Percentiles rank a stretch among this genome's conserved stretches.
Conservation (phyloP, 2,797 vertebrate species). For the Rhyacichthys aspro region DNA sequence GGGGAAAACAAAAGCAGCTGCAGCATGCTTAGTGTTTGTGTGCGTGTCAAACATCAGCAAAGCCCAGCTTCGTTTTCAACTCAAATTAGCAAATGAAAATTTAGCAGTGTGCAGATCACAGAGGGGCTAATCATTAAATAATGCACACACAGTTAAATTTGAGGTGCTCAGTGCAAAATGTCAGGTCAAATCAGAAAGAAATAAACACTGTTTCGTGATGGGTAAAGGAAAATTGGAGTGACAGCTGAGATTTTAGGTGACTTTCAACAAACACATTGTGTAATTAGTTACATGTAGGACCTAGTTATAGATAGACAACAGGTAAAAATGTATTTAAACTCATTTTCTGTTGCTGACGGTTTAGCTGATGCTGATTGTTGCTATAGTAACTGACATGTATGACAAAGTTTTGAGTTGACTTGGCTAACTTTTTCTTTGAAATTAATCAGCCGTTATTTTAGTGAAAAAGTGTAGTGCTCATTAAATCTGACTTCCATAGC, state of each 20-base stretch:
- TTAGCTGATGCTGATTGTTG: too few relatives aligned
- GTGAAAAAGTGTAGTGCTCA: too few relatives aligned
- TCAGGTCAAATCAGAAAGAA: background rate
- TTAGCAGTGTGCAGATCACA: background rate
- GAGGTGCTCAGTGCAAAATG: background rate
- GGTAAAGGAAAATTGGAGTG: background rate
- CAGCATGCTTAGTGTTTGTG: slow-evolving; percentile 10
- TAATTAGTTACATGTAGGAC: too few relatives aligned
- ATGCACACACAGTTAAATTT: background rate
- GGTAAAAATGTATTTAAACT: too few relatives aligned
- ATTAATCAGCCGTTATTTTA: too few relatives aligned
- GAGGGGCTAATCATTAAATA: background rate
- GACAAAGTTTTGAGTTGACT: too few relatives aligned
- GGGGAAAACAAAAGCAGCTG: slow-evolving; percentile 23
- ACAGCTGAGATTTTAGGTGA: background rate
- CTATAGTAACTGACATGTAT: too few relatives aligned
- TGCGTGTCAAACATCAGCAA: background rate
- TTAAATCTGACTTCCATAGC: too few relatives aligned
- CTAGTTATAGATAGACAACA: too few relatives aligned
- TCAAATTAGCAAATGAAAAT: background rate
- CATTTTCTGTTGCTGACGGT: too few relatives aligned
- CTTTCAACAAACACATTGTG: background rate
- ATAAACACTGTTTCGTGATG: too few relatives aligned
- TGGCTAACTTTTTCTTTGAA: too few relatives aligned
- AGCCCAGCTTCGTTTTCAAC: background rate